Base-by-base conservation (phyloP, 2,113 vertebrate species). In the Notothenia coriiceps region DNA sequence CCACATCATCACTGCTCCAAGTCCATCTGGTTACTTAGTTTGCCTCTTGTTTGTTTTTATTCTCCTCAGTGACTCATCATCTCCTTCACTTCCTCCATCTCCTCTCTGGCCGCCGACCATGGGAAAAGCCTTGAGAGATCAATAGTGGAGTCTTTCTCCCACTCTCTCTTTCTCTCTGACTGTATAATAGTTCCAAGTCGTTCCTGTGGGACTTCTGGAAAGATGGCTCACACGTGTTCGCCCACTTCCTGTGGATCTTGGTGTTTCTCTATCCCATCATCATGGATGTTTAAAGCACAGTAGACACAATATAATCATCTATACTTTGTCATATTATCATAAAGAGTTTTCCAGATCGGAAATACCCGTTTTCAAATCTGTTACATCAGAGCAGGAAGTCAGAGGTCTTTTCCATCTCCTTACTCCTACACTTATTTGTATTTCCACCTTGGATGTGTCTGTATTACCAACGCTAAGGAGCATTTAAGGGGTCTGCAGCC, bases 101-200 rank as follows among this genome's bases (percentile, higher is more conserved):
- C 77, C 81, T 77, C 81, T 49, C 68, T 93, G 91, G 88, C 79
- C 75, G 15, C 54, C 6, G 43, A 76, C 84, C 87, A 82, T 91
- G 91, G 92, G 91, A 92, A 94, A 93, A 93, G 82, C 77, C 79
- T 80, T 73, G 43, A 55, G 85, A 90, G 85, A 93, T 91, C 89
- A 91, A 91, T 85, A 84, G 89, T 80, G 84, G 69, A 78, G 68
- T 56, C 44, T 83, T 80, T 86, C 86, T 90, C 83, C 85, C 84
- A 86, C 86, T 88, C 88, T 79, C 82, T 60, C 49, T 47, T 71
- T 50, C 63, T 22, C 62, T 46, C 40, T 64, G 77, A 63, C 79
- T 78, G 76, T 70, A 77, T 90, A 60, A 7, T 11, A 57, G 35
- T 62, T 84, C 86, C 89, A 89, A 74, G 81, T 20, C 1, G 33